Base-by-base conservation (phyloP, 2,113 vertebrate species). In the Panthera tigris region DNA sequence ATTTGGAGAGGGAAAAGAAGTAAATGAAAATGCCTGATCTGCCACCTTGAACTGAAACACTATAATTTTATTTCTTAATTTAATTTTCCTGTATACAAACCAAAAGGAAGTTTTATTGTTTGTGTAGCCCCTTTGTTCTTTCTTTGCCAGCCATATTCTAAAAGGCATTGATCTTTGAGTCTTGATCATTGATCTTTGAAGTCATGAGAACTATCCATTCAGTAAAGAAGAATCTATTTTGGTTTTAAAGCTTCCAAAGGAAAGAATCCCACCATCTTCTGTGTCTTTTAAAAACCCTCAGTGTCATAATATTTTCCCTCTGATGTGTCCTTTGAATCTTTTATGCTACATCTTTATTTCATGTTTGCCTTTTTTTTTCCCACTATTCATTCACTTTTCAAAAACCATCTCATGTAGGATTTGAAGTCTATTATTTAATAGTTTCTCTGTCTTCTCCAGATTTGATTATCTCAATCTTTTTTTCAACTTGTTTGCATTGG, bases 51-150 rank as follows among this genome's bases (percentile, higher is more conserved):
- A 74, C 50, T 74, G 27, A 96, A 74, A 83, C 36, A 57, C 66
- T 94, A 11, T 41, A 71, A 87, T 91, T 88, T 83, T 92, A 55
- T 92, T 95, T 78, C 33, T 91, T 81, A 57, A 76, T 96, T 65
- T 41, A 39, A n/a, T 36, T 88, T 92, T 78, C 61, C 41, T 81
- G 31, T 71, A 81, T 80, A 81, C 10, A 82, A 66, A 84, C 23
- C 29, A 90, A 48, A 95, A 93, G 31, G 69, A 91, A 71, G 1
- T 41, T 85, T 25, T 63, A 5, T 65, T 88, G 23, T 61, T 85
- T 95, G 25, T 84, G n/a, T 14, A 66, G 2, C 27, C 48, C 13
- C 29, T 57, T 88, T 68, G 16, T 78, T 94, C 13, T 68, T 92
- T 89, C 10, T 76, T 41, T 93, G 71, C 10, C 4, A 85, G 50